phyloP scores from a whole-genome alignment of 2,888 invertebrate genomes.

The Athrips mouffetella region DNA sequence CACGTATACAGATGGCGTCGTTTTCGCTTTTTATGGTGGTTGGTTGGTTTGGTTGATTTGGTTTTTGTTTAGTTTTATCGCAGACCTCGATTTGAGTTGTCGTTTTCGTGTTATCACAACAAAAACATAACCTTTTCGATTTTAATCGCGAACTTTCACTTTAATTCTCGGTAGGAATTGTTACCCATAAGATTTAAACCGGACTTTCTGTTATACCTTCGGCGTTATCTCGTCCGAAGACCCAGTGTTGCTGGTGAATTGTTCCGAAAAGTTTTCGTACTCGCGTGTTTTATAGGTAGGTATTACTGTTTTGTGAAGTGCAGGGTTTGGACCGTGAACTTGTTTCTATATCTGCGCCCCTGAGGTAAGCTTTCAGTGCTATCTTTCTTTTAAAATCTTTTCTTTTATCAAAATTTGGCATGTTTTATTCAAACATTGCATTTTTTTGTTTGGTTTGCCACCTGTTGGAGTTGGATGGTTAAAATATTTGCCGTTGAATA shows the following conservation, averaged over 20 bases:
- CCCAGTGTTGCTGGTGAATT: constrained; percentile 41
- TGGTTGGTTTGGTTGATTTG: no score
- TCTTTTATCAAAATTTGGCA: no score
- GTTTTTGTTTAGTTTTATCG: constrained; percentile 53
- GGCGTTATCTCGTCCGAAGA: neutral
- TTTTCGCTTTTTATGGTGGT: no score
- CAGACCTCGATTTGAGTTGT: constrained; percentile 40
- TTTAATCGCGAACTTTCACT: constrained; percentile 53
- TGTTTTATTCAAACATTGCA: no score
- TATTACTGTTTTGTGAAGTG: constrained; percentile 41
- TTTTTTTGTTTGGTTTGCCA: no score
- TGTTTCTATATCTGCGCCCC: constrained; percentile 45
- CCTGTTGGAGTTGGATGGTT: no score
- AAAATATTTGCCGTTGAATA: no score
- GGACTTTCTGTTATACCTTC: constrained; percentile 3
- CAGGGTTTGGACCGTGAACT: constrained; percentile 51
- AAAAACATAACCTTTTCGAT: constrained; percentile 61
- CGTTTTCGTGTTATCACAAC: constrained; percentile 42
- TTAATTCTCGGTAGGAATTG: neutral
- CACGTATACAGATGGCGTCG: neutral
- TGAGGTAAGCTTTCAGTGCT: constrained; percentile 40
- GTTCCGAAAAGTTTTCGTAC: constrained; percentile 58
- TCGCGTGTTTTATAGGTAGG: constrained; percentile 43
- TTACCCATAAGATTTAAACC: neutral
- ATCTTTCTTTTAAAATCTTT: neutral